Base-by-base conservation (phyloP, 2,113 vertebrate species). In the Elachura formosa region DNA sequence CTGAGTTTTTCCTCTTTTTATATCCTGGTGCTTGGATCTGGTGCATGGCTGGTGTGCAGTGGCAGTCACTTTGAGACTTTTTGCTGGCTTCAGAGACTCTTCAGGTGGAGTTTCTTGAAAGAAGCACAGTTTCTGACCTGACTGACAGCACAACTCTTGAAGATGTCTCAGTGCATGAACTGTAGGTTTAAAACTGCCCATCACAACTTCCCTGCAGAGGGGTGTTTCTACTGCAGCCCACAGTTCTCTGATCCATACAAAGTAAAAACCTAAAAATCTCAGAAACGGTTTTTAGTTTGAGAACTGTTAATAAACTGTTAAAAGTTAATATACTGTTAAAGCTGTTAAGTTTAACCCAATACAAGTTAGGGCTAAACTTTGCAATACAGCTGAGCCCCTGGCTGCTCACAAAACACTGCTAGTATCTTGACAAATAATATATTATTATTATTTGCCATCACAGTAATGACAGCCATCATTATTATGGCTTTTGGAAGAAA, bases 401-500 rank as follows among this genome's bases (percentile, higher is more conserved):
- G 36, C 52, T 79, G 52, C 52, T 84, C 2, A 3, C 24, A 87
- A 84, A 93, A 64, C 24, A 52, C 84, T 94, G 89, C 64, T 51
- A 2, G 61, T 76, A 41, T 56, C 74, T 52, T 79, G 90, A 72
- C 26, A 59, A 95, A 67, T 76, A 88, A 48, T 55, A n/a, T n/a
- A n/a, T n/a, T n/a, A n/a, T n/a, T n/a, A n/a, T n/a, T n/a, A n/a
- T n/a, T n/a, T n/a, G n/a, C n/a, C n/a, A n/a, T n/a, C n/a, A n/a
- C n/a, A n/a, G n/a, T n/a, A 89, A 96, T 62, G 85, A 68, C 66
- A 93, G 43, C 52, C 73, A 90, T 95, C 68, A 74, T 84, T 56
- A 78, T 94, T 84, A 81, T 40, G 41, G n/a, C 40, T 93, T 93
- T 87, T 82, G 80, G 45, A 68, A n/a, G 46, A 71, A 93, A 88